Base-by-base conservation (phyloP, 2,113 vertebrate genomes). In the Laterallus jamaicensis region DNA sequence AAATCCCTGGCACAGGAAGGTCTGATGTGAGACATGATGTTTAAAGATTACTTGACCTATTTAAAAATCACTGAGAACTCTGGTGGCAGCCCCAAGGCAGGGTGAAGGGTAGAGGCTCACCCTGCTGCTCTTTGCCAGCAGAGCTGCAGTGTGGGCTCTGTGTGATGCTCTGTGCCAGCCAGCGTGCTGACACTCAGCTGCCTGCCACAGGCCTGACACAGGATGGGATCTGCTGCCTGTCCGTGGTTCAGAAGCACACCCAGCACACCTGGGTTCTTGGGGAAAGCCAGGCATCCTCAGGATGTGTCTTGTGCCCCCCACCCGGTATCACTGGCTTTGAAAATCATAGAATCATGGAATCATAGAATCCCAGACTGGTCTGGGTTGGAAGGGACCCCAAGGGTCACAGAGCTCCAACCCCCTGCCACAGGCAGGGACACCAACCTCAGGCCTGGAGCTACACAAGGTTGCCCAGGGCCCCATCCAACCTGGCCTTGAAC, bases 171-270 rank as follows among this genome's bases (percentile, higher is more conserved):
- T 47, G 44, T 47, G 44, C 44, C 44, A 47, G 18, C 18, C 44
- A 19, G 15, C 44, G 8, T 47, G 44, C 44, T 47, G 44, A 47
- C 44, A 0, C 31, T 7, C 26, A 11, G 39, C 39, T 8, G 3
- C 1, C 29, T 26, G 37, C 37, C 59, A 28, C 18, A 73, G 28
- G 62, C 40, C 56, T 29, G 20, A n/a, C 62, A 6, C 16, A 4
- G 50, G 6, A 4, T 4, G 69, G 40, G 22, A 25, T 5, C 47
- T 6, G 47, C 44, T 47, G 44, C 17, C 24, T 3, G 0, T 2
- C 24, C 1, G 2, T 4, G 49, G 4, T 8, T 6, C 32, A 3
- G 44, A 22, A 31, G 66, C 60, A 22, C 76, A 6, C 0, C n/a
- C 20, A 35, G 37, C 47, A 52, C 35, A 24, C 6, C 13, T 6